Evolutionary conservation across 2,113 vertebrate species (phyloP).

Genomic region (Lagenorhynchus albirostris): DNA sequence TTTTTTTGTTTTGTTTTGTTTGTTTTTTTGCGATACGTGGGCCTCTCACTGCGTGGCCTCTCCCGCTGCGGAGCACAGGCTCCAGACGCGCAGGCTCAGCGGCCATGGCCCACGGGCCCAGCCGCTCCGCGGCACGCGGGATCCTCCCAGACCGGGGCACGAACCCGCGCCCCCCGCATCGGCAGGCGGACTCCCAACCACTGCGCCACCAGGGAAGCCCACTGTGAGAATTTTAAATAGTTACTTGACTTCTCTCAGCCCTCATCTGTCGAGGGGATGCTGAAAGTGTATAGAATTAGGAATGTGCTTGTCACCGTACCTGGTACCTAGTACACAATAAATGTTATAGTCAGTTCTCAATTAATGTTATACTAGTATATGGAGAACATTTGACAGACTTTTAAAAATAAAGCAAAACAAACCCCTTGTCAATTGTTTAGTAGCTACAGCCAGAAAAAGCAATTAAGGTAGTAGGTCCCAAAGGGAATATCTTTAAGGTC

Average conservation of each 20-base stretch:
- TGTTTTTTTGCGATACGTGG: no score
- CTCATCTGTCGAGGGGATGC: neutral
- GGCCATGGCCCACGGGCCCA: no score
- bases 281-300: neutral
- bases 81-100: no score
- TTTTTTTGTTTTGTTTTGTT: no score
- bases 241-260: neutral
- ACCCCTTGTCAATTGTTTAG: neutral
- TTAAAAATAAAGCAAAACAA: constrained; percentile 6
- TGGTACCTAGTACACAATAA: neutral
- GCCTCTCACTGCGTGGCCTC: no score
- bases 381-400: neutral
- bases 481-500: neutral
- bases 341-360: neutral
- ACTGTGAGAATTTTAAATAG: neutral
- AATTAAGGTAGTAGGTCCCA: neutral
- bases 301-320: neutral
- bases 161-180: no score
- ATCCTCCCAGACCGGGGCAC: no score
- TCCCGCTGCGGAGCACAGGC: no score
- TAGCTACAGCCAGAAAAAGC: neutral
- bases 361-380: neutral
- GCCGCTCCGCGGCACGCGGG: no score
- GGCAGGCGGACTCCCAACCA: no score
- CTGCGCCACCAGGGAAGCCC: no score